A percentile compares a stretch with the other conserved stretches of the same genome.
These are phyloP conservation scores for Turritopsis dohrnii DNA, from an alignment of 30 jellyfish, hydroid and myxozoan genomes.

Conservation along the genomic window DNA sequence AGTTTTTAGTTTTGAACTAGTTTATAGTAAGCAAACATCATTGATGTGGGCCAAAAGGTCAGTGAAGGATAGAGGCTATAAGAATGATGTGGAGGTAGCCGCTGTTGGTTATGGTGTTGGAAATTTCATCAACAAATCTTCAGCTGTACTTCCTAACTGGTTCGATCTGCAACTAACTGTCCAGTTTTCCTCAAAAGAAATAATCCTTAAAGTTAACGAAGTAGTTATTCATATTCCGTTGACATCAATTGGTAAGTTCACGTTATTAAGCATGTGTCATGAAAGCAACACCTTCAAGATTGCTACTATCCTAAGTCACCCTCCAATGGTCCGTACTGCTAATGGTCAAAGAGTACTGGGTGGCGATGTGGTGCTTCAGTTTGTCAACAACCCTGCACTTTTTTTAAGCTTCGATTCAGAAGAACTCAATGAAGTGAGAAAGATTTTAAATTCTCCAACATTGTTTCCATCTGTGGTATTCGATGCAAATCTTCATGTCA, in stretches of 20 bases:
- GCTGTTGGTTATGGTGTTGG: conserved; percentile 18
- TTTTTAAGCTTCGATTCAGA: conserved; percentile 22
- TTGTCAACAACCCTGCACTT: conserved; percentile 35
- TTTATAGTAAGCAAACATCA: background rate
- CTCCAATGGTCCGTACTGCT: background rate
- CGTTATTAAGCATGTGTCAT: background rate
- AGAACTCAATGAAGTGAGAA: conserved; percentile 10
- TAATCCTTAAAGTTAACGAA: background rate
- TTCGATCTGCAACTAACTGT: background rate
- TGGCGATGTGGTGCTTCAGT: background rate
- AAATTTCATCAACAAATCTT: conserved; percentile 18
- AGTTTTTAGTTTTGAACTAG: background rate
- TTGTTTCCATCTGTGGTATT: conserved; percentile 47
- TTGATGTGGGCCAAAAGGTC: conserved; percentile 1
- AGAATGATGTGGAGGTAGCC: background rate
- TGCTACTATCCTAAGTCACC: conserved; percentile 8
- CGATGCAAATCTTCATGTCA: conserved; percentile 21
- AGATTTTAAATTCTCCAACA: conserved; percentile 13
- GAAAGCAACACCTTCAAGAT: background rate
- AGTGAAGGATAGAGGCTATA: background rate
- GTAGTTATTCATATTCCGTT: conserved; percentile 2
- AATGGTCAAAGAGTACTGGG: background rate
- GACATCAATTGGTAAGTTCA: conserved; percentile 27
- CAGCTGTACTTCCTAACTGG: background rate
- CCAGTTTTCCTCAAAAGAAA: background rate